Conservation (phyloP, 2,797 vertebrate species). For the Phoebastria nigripes region DNA sequence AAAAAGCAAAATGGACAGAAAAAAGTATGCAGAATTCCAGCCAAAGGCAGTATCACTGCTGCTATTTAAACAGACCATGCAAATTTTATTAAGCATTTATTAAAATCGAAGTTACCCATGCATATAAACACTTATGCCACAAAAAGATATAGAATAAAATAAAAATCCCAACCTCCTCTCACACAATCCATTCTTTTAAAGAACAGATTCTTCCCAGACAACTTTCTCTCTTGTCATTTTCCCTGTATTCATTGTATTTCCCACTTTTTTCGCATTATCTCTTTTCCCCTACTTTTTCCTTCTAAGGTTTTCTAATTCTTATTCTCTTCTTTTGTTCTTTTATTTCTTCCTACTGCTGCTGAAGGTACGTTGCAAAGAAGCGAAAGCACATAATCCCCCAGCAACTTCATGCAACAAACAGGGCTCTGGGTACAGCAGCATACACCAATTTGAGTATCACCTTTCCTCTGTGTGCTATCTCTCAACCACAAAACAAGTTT, state of each 20-base stretch:
- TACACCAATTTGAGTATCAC: neutral
- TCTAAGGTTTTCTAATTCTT: neutral
- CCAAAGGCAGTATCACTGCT: neutral
- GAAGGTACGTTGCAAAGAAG: neutral
- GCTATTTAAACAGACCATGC: neutral
- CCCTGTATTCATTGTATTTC: neutral
- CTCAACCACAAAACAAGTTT: neutral
- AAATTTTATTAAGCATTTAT: neutral
- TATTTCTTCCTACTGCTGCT: neutral
- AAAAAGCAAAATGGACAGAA: neutral
- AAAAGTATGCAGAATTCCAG: neutral
- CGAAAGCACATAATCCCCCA: neutral
- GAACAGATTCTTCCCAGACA: neutral
- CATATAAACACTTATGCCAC: neutral
- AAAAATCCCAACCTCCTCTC: neutral
- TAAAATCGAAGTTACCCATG: neutral
- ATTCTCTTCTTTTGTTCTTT: neutral
- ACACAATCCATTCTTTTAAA: neutral
- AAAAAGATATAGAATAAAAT: neutral
- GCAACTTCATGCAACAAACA: neutral
- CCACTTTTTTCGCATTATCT: neutral
- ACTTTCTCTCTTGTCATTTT: neutral
- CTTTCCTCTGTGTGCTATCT: fast-evolving
- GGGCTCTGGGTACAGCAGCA: neutral
- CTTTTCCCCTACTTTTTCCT: neutral